Conservation (phyloP, 2,113 vertebrate species). For the Phylloscopus trochiloides region DNA sequence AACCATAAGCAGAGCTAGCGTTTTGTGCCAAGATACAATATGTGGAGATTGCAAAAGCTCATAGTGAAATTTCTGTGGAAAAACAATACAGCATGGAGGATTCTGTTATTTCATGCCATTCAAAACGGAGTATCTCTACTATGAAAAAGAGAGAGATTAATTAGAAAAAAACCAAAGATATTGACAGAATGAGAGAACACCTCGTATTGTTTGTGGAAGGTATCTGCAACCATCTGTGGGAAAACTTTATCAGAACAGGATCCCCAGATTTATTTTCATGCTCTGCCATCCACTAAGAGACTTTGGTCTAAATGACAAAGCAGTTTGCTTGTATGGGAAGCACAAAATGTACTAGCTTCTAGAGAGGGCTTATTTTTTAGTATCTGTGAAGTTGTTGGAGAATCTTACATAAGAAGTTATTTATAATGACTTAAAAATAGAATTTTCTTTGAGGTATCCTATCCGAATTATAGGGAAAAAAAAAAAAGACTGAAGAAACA, state of each 20-base stretch:
- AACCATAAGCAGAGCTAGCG: conserved; percentile 49
- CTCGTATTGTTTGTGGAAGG: not conserved
- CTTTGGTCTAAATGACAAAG: not conserved
- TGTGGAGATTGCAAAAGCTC: conserved; percentile 50
- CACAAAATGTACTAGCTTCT: conserved; percentile 3
- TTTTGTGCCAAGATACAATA: conserved; percentile 37
- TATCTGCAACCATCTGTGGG: not conserved
- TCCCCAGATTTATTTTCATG: not conserved
- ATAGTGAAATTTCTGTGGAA: not conserved
- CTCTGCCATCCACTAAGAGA: not conserved
- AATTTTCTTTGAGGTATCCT: conserved; percentile 31
- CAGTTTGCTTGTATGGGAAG: not conserved
- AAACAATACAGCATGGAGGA: not conserved
- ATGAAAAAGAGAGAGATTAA: not conserved
- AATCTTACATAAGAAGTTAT: conserved; percentile 33
- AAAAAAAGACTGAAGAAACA: not conserved
- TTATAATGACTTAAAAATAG: conserved; percentile 34
- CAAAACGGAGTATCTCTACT: not conserved
- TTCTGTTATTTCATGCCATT: not conserved
- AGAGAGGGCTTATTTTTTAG: not conserved
- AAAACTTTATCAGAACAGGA: not conserved
- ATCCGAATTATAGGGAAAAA: not conserved
- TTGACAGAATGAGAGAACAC: not conserved
- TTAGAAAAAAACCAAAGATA: not conserved
- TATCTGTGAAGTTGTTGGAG: conserved; percentile 22